Evolutionary conservation across 2,113 vertebrate genomes (phyloP), one percentile per base, ranked within the genome.

Genomic region (Sinosuthora webbiana): DNA sequence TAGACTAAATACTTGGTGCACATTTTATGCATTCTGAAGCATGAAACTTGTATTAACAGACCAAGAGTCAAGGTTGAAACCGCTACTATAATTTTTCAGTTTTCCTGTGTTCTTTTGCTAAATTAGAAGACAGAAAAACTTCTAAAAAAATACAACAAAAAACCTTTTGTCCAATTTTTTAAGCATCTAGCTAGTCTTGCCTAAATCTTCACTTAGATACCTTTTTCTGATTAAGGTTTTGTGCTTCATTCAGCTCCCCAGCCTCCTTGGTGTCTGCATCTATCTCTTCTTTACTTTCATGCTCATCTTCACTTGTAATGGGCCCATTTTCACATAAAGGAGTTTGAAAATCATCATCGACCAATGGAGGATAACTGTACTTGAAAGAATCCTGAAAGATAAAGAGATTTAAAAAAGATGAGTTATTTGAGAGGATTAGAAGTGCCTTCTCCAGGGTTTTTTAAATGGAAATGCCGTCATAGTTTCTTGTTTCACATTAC

Each of bases 331-430:
- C 99, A 97, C 98, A 98, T 71, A 99, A 94, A 23, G 99, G 99
- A 8, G 99, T 99, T 97, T 99, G 99, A 97, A 99, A 99, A 90
- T 99, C 99, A 89, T 99, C 99, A 42, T 99, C 99, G 21, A 98
- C 98, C 50, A 99, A 98, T 15, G 99, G 99, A n/a, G 99, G 99
- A 83, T 99, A 99, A 95, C 98, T 99, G 62, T 99, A 99, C 88
- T 98, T 99, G 96, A 99, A 99, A 64, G 98, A 95, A 96, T 99
- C 99, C 99, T 99, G 80, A 64, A 95, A 95, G 27, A 80, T 45
- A 96, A 94, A 37, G 25, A 67, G 50, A 87, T 81, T 83, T 92
- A 86, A 49, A 64, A 83, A 78, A 52, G 28, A 94, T 3, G 9
- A 57, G 33, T 55, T 89, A 77, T 56, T 80, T 6, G 6, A 27